Conservation (phyloP, 2,113 vertebrate genomes). For the Psettodes erumei region DNA sequence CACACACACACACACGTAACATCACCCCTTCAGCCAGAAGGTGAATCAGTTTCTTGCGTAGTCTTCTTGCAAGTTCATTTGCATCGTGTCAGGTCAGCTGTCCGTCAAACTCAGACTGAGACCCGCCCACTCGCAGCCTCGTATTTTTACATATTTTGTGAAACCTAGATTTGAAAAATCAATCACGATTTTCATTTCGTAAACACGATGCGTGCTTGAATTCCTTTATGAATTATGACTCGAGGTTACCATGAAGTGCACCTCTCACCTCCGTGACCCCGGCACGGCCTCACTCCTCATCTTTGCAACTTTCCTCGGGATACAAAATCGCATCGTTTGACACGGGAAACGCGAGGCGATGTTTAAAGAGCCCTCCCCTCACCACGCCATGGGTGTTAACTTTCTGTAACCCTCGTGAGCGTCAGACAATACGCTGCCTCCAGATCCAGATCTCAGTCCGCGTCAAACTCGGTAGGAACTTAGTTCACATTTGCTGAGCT, state of each 20-base stretch:
- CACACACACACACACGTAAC: too few relatives aligned
- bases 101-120: not conserved
- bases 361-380: slow-evolving; percentile 30
- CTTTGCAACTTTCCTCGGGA: slow-evolving; percentile 31
- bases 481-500: slow-evolving; percentile 13
- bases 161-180: not conserved
- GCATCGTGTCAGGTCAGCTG: not conserved
- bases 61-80: not conserved
- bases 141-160: not conserved
- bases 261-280: not conserved
- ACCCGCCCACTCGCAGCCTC: not conserved
- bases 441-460: not conserved
- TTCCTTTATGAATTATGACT: not conserved
- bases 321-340: slow-evolving; percentile 36
- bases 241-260: not conserved
- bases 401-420: not conserved
- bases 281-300: not conserved
- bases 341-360: slow-evolving; percentile 32
- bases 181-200: not conserved
- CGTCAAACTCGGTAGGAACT: slow-evolving; percentile 1
- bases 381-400: slow-evolving; percentile 43
- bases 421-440: slow-evolving; percentile 19
- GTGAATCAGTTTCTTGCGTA: too few relatives aligned
- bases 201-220: not conserved
- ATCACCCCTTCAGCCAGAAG: too few relatives aligned